These are phyloP conservation scores for Aromia moschata DNA, from an alignment of 2,888 invertebrate genomes.

Conservation along the genomic window DNA sequence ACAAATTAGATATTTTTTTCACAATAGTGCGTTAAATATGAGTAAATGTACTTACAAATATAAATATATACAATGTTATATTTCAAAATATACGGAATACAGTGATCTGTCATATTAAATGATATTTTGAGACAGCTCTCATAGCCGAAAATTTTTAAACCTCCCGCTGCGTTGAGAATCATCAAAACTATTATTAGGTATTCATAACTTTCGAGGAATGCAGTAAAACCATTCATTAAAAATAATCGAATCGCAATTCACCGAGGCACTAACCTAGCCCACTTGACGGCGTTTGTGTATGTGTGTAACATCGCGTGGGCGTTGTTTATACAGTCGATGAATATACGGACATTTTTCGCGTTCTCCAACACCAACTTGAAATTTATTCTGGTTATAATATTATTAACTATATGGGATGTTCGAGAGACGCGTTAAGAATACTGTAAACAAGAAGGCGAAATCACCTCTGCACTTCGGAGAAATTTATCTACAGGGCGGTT, in stretches of 20 bases:
- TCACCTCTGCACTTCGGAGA: not conserved
- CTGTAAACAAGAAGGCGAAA: not conserved
- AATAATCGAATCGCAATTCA: not conserved
- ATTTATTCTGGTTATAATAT: not conserved
- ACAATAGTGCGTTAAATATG: no score
- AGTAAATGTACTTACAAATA: no score
- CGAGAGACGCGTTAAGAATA: not conserved
- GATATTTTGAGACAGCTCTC: no score
- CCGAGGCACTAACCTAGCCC: conserved; percentile 11
- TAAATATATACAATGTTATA: no score
- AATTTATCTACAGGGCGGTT: no score
- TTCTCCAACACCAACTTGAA: not conserved
- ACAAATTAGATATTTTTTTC: no score
- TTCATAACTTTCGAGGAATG: conserved; percentile 6
- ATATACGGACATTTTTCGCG: conserved; percentile 3
- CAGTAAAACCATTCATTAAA: conserved; percentile 10
- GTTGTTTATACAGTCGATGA: conserved; percentile 13
- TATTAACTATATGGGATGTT: conserved; percentile 1
- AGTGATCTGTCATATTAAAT: no score
- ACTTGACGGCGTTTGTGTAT: conserved; percentile 6
- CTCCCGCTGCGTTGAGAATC: no score
- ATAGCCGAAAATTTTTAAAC: no score
- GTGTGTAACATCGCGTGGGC: not conserved
- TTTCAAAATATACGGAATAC: no score
- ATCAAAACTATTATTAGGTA: not conserved